phyloP scores from a whole-genome alignment of 2,797 vertebrate genomes.

The Sparidentex hasta region DNA sequence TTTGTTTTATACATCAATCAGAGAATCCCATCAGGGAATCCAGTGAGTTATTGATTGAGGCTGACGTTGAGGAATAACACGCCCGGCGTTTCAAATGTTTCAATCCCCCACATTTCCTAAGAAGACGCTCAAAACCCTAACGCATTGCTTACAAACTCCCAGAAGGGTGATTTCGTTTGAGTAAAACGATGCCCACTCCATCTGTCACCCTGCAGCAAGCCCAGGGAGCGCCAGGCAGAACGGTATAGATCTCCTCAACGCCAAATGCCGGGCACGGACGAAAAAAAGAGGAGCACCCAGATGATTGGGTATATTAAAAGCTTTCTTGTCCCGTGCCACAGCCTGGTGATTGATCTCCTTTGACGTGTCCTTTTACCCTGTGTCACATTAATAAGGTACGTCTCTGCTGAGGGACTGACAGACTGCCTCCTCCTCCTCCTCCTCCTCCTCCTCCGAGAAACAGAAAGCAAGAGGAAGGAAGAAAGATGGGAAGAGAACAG shows the following conservation, averaged over 20 bases:
- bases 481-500: conserved; percentile 15
- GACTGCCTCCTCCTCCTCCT: conserved; percentile 58
- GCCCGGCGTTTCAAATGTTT: background rate
- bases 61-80: conserved; percentile 8
- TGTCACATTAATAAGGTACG: conserved; percentile 83
- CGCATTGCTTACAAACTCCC: conserved; percentile 35
- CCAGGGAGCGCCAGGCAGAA: conserved; percentile 32
- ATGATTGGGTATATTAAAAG: conserved; percentile 83
- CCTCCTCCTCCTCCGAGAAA: conserved; percentile 35
- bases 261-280: conserved; percentile 48
- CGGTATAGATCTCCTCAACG: conserved; percentile 39
- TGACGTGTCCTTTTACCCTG: conserved; percentile 84
- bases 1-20: conserved; percentile 16
- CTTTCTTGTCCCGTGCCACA: conserved; percentile 64
- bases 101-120: background rate
- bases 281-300: conserved; percentile 55
- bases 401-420: conserved; percentile 77
- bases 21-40: background rate
- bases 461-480: conserved; percentile 31
- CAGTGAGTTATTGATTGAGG: conserved; percentile 15
- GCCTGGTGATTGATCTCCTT: conserved; percentile 76
- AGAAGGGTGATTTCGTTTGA: conserved; percentile 40
- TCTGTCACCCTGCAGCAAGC: conserved; percentile 51
- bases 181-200: conserved; percentile 40
- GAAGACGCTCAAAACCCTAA: conserved; percentile 20